A percentile compares a stretch with the other conserved stretches of the same genome.
Evolutionary conservation across 1,140 invertebrate genomes (phyloP).

Genomic region (Trichogramma pretiosum): DNA sequence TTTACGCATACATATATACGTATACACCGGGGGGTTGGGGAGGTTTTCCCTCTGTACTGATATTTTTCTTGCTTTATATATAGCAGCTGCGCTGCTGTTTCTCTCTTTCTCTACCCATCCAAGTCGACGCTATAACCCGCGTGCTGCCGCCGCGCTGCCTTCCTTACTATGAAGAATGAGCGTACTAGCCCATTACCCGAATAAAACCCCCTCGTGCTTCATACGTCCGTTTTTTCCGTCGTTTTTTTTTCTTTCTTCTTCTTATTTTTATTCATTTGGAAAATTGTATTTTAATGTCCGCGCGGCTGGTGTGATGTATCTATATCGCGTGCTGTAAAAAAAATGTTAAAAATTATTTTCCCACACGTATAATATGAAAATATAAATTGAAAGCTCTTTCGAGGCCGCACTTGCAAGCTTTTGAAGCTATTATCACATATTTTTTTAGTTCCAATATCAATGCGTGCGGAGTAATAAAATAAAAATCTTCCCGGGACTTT

Average conservation of each 20-base stretch:
- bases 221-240: background rate
- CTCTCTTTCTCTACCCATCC: background rate
- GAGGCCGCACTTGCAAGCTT: background rate
- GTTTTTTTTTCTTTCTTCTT: conserved; percentile 4
- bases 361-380: too few species aligned
- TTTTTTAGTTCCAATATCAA: background rate
- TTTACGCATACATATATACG: too few species aligned
- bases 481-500: too few species aligned
- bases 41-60: background rate
- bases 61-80: too few species aligned
- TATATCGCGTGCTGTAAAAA: too few species aligned
- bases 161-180: too few species aligned
- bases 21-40: background rate
- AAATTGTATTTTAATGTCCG: background rate
- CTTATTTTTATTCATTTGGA: background rate
- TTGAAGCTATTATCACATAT: conserved; percentile 1
- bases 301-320: too few species aligned
- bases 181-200: too few species aligned
- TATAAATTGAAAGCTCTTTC: too few species aligned
- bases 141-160: background rate
- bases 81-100: background rate
- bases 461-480: too few species aligned
- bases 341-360: too few species aligned
- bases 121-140: too few species aligned
- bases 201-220: background rate